Base-by-base conservation (phyloP, 2,888 invertebrate species). In the Amphipyra berbera region DNA sequence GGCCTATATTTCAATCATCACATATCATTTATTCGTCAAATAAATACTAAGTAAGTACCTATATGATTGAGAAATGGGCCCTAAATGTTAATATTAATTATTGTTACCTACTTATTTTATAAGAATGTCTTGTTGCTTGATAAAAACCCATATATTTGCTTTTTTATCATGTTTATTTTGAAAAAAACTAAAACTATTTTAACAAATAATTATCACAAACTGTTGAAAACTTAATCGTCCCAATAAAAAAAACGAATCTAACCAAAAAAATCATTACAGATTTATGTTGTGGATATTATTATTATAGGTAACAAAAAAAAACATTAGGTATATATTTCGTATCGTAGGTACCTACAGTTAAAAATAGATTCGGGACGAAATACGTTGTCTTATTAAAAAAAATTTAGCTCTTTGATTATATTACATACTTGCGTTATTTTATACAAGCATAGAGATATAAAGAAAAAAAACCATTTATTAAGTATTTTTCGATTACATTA, bases 191-290 rank as follows among this genome's bases (percentile, higher is more conserved):
- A 45, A 57, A 49, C 30, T 64, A 63, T 63, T 62, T 56, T 50
- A 68, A 74, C 49, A 74, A 57, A 21, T 21, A 21, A 21, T 21
- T 64, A 73, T 74, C 74, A 74, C 69, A 74, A 68, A 73, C 30
- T 33, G 40, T 8, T 58, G 13, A 53, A 57, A 62, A 56, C 21
- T 2, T 14, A 13, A 52, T 35, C 1, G 21, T 40, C n/a, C 54
- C 35, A 14, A 13, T 33, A 40, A 55, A 47, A 48, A 30, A n/a
- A 41, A 15, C 6, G 14, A 9, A 27, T n/a, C 0, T 40, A 35
- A 44, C 12, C 30, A 35, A 42, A 58, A 46, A 53, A 8, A 53
- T 8, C 6, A 21, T 45, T 35, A 53, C 40, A 55, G 15, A 40
- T 35, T 42, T 14, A 13, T 33, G n/a, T 53, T 38, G 7, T 12